Conservation (phyloP, 2,888 invertebrate species). For the Subacronicta megacephala region DNA sequence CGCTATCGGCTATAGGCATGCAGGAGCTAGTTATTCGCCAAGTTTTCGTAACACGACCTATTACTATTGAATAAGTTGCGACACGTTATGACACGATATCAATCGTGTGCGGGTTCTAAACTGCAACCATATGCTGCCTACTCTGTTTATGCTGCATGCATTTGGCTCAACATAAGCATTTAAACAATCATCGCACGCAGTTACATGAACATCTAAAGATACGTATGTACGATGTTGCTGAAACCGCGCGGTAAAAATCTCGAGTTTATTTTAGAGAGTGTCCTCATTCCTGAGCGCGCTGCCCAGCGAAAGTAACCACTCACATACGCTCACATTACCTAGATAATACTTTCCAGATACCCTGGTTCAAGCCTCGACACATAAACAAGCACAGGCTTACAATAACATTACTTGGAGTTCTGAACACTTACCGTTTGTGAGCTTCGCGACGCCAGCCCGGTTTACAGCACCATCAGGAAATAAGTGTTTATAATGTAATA, state of each 20-base stretch:
- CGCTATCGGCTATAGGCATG: conserved; percentile 12
- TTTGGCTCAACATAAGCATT: conserved; percentile 52
- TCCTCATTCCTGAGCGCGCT: conserved; percentile 78
- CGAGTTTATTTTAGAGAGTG: conserved; percentile 80
- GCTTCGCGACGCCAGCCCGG: conserved; percentile 59
- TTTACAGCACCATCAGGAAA: conserved; percentile 68
- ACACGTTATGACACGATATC: conserved; percentile 37
- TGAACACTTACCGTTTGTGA: conserved; percentile 75
- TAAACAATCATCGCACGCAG: conserved; percentile 42
- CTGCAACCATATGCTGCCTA: conserved; percentile 41
- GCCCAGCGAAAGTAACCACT: conserved; percentile 78
- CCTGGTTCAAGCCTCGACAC: conserved; percentile 50
- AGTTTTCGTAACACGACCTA: conserved; percentile 46
- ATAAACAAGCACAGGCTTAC: conserved; percentile 57
- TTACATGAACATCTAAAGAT: conserved; percentile 48
- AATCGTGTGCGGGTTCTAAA: conserved; percentile 21
- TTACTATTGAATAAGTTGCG: conserved; percentile 42
- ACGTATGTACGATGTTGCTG: conserved; percentile 53
- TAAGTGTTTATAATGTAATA: conserved; percentile 63
- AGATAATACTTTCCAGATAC: conserved; percentile 67
- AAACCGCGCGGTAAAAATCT: conserved; percentile 74
- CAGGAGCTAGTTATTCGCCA: conserved; percentile 19
- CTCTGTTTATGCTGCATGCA: conserved; percentile 39
- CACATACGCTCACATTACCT: conserved; percentile 67
- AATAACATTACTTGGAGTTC: conserved; percentile 59